Evolutionary conservation across 2,797 vertebrate genomes (phyloP).

Genomic region (Eulemur coronatus): DNA sequence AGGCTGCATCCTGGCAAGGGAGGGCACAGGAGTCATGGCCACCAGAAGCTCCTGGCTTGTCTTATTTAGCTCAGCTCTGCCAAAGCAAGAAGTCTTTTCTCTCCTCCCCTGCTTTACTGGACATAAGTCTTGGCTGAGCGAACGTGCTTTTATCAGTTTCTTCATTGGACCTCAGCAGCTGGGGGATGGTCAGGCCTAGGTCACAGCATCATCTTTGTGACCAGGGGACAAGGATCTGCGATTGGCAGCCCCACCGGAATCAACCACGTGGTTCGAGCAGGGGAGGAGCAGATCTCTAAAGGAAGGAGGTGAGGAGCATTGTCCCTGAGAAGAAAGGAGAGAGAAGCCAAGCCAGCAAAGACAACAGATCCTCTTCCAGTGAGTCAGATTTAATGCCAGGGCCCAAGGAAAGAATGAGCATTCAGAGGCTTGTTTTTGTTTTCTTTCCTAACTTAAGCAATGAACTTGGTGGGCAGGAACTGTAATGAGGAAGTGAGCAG

Average conservation of each 20-base stretch:
- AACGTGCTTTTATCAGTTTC: neutral
- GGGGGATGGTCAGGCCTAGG: neutral
- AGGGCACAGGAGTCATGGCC: neutral
- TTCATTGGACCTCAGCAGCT: neutral
- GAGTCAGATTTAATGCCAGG: neutral
- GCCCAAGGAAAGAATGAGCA: neutral
- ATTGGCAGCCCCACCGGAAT: neutral
- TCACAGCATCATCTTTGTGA: neutral
- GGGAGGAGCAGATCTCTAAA: neutral
- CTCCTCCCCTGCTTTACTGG: neutral
- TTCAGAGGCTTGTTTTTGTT: neutral
- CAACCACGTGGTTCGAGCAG: neutral
- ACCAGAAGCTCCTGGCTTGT: neutral
- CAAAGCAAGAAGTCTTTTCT: neutral
- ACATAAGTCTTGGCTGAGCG: neutral
- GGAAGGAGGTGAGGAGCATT: neutral
- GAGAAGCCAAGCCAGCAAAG: neutral
- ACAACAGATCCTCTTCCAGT: neutral
- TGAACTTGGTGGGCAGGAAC: neutral
- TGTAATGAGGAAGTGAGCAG: neutral
- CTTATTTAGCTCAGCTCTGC: neutral
- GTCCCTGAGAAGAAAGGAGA: neutral
- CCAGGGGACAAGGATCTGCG: neutral
- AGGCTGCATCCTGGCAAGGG: neutral
- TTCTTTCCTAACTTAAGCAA: conserved; percentile 26